These are phyloP conservation scores for Heliconius himera DNA, from an alignment of 1,140 invertebrate species.

Conservation along the genomic window DNA sequence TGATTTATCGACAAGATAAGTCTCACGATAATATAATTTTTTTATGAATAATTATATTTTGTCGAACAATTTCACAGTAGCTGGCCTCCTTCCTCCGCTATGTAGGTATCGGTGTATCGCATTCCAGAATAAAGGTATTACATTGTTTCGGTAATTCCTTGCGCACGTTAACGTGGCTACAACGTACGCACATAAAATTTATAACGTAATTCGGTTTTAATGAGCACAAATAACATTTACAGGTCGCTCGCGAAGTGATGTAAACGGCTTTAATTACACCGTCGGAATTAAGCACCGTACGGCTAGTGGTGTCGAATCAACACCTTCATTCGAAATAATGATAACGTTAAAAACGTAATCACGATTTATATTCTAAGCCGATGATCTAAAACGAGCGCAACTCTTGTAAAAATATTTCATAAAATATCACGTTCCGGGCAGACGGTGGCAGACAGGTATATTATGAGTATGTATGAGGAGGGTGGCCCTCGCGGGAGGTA, in stretches of 20 bases:
- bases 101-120: slow-evolving; percentile 36
- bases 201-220: slow-evolving; percentile 74
- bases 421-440: slow-evolving; percentile 43
- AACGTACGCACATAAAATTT: slow-evolving; percentile 70
- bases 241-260: slow-evolving; percentile 68
- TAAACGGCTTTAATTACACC: slow-evolving; percentile 71
- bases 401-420: slow-evolving; percentile 34
- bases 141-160: slow-evolving; percentile 65
- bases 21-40: background rate
- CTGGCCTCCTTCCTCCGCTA: slow-evolving; percentile 28
- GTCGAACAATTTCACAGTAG: slow-evolving; percentile 16
- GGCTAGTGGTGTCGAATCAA: slow-evolving; percentile 58
- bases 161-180: slow-evolving; percentile 61
- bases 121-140: slow-evolving; percentile 50
- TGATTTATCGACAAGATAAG: background rate
- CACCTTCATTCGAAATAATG: slow-evolving; percentile 51
- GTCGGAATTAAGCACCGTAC: slow-evolving; percentile 50
- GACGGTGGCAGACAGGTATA: slow-evolving; percentile 61
- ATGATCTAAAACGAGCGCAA: slow-evolving; percentile 35
- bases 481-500: slow-evolving; percentile 68
- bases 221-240: slow-evolving; percentile 73
- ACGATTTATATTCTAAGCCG: slow-evolving; percentile 23
- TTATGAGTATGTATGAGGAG: slow-evolving; percentile 50
- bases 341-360: slow-evolving; percentile 38
- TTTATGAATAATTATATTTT: background rate